phyloP scores from a whole-genome alignment of 2,888 invertebrate species.

The Trichacis sp. region DNA sequence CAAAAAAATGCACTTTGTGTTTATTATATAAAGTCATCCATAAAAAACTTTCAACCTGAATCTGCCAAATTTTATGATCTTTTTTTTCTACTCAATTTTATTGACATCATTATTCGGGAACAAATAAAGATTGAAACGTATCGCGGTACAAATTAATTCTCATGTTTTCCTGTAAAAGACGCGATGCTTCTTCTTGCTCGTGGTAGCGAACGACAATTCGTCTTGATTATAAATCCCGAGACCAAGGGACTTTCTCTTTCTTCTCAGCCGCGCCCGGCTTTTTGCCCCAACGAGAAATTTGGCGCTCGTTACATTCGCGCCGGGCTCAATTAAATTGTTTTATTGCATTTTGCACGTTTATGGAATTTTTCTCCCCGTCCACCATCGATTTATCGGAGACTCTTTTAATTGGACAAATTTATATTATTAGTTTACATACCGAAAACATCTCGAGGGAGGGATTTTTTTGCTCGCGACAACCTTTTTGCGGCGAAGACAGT shows the following conservation, averaged over 20 bases:
- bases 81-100: too few species aligned
- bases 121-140: background rate
- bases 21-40: too few species aligned
- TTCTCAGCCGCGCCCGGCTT: background rate
- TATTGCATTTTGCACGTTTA: conserved; percentile 4
- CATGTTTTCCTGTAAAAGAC: background rate
- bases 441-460: background rate
- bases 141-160: background rate
- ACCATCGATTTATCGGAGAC: background rate
- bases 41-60: too few species aligned
- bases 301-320: conserved; percentile 4
- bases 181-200: background rate
- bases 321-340: conserved; percentile 4
- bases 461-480: background rate
- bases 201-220: background rate
- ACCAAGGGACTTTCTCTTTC: conserved; percentile 3
- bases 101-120: too few species aligned
- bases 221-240: conserved; percentile 1
- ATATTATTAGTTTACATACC: conserved; percentile 2
- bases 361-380: background rate
- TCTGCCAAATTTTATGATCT: too few species aligned
- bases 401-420: background rate
- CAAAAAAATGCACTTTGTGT: too few species aligned
- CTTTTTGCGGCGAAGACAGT: too few species aligned
- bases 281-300: background rate